phyloP scores from a whole-genome alignment of 2,888 invertebrate genomes.

The Anarsia innoxiella region DNA sequence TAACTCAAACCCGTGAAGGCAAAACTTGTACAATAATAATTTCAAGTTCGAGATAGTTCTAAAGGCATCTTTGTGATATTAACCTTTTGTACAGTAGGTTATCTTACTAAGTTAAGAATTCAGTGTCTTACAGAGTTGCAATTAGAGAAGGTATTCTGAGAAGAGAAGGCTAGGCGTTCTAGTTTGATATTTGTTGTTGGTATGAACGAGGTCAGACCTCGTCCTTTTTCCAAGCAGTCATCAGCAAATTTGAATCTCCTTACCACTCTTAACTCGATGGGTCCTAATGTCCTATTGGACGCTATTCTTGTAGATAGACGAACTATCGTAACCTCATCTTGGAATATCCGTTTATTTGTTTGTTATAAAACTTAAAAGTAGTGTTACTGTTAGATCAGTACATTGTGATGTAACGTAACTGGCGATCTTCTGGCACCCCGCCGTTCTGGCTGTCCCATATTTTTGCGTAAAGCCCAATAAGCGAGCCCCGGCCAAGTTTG shows the following conservation, averaged over 20 bases:
- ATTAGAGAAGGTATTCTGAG: neutral
- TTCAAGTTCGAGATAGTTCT: neutral
- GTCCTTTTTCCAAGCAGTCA: too few species aligned
- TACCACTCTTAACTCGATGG: too few species aligned
- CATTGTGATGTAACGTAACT: too few species aligned
- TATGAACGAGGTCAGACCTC: too few species aligned
- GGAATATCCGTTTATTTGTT: too few species aligned
- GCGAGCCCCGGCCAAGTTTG: conserved; percentile 51
- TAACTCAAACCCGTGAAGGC: neutral
- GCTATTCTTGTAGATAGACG: too few species aligned
- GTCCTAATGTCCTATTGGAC: too few species aligned
- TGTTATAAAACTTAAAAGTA: too few species aligned
- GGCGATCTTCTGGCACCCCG: too few species aligned
- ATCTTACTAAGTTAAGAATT: neutral
- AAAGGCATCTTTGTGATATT: neutral
- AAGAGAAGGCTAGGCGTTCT: neutral
- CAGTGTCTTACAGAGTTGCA: neutral
- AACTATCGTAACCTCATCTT: too few species aligned
- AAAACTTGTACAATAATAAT: conserved; percentile 1
- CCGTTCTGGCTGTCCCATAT: conserved; percentile 48
- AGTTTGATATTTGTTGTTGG: neutral
- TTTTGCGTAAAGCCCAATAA: conserved; percentile 66
- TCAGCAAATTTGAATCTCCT: too few species aligned
- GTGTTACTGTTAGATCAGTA: too few species aligned
- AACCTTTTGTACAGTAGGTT: neutral